phyloP scores from a whole-genome alignment of 2,888 invertebrate species.

The Baronia brevicornis region DNA sequence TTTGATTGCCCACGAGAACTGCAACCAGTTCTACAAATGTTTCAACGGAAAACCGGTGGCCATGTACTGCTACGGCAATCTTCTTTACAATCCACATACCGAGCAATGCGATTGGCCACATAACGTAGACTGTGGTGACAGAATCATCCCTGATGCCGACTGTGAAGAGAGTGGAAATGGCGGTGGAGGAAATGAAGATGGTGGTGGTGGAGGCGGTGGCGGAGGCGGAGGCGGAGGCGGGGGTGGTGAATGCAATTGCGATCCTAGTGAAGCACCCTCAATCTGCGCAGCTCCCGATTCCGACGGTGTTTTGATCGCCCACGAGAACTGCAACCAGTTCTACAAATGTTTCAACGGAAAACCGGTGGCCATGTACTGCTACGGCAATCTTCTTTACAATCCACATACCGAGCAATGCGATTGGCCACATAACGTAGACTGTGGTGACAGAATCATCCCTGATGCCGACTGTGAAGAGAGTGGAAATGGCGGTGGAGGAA shows the following conservation, averaged over 20 bases:
- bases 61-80: slow-evolving; percentile 22
- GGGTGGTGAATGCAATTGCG: slow-evolving; percentile 25
- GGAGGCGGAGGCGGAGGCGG: slow-evolving; percentile 10
- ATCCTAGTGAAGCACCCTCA: slow-evolving; percentile 24
- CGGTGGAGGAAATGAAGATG: slow-evolving; percentile 2
- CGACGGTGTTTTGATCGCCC: slow-evolving; percentile 13
- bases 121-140: slow-evolving; percentile 28
- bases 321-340: slow-evolving; percentile 24
- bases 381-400: slow-evolving; percentile 24
- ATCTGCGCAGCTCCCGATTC: slow-evolving; percentile 14
- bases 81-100: slow-evolving; percentile 27
- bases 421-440: slow-evolving; percentile 28
- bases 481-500: slow-evolving; percentile 4
- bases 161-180: slow-evolving; percentile 7
- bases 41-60: slow-evolving; percentile 22
- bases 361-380: slow-evolving; percentile 25
- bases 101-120: slow-evolving; percentile 32
- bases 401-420: slow-evolving; percentile 28
- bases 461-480: slow-evolving; percentile 1
- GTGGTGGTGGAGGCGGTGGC: slow-evolving; percentile 8
- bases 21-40: slow-evolving; percentile 34
- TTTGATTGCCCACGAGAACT: slow-evolving; percentile 35
- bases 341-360: slow-evolving; percentile 28
- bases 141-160: slow-evolving; percentile 19
- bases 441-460: slow-evolving; percentile 19